A percentile compares a stretch with the other conserved stretches of the same genome.
These are phyloP conservation scores for Pseudococcus viburni DNA, from an alignment of 2,888 invertebrate genomes.

Conservation along the genomic window DNA sequence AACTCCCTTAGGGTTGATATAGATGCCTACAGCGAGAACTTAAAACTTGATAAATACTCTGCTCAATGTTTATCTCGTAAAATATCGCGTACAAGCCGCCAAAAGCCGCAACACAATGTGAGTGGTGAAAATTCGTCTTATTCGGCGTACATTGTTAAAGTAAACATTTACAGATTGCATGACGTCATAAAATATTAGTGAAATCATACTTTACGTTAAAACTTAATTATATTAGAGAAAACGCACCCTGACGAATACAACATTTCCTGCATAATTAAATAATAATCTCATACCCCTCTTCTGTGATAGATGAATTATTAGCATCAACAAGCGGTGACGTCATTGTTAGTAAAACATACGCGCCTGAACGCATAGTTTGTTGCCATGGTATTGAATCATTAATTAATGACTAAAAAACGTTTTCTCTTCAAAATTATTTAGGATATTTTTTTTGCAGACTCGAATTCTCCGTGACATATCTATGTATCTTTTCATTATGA, in stretches of 20 bases:
- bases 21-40: not conserved
- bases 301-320: constrained; percentile 43
- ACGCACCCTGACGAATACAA: constrained; percentile 13
- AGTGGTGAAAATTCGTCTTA: constrained; percentile 11
- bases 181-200: constrained; percentile 57
- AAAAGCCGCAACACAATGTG: not conserved
- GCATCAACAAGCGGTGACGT: constrained; percentile 56
- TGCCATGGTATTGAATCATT: constrained; percentile 55
- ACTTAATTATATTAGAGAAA: constrained; percentile 43
- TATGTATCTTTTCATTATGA: constrained; percentile 11
- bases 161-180: constrained; percentile 48
- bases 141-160: constrained; percentile 17
- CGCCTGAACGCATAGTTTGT: constrained; percentile 47
- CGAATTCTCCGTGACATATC: constrained; percentile 5
- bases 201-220: constrained; percentile 39
- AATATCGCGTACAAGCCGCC: not conserved
- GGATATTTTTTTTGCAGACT: constrained; percentile 3
- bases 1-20: not conserved
- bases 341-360: constrained; percentile 49
- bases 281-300: constrained; percentile 23
- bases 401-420: constrained; percentile 54
- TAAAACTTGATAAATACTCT: constrained; percentile 8
- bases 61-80: constrained; percentile 3
- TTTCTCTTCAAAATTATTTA: constrained; percentile 34
- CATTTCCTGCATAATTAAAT: constrained; percentile 52